Conservation (phyloP, 2,888 invertebrate genomes). For the Lasioglossum figueresi region DNA sequence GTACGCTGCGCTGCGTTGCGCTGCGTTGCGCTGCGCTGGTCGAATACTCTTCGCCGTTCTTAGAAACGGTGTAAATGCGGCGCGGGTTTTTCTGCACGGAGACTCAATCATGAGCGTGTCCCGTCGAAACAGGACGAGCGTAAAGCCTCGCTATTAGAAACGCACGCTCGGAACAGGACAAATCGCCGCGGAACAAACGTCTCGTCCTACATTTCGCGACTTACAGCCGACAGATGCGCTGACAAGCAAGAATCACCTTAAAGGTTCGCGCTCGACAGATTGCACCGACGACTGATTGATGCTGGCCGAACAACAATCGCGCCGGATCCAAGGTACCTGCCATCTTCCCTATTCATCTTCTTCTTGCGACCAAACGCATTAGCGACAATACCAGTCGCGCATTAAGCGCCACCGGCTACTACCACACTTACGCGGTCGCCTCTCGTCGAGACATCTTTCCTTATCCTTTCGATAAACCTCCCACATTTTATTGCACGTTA, state of each 20-base stretch:
- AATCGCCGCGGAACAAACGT: constrained; percentile 70
- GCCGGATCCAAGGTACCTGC: constrained; percentile 47
- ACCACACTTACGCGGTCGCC: constrained; percentile 62
- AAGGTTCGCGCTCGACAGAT: constrained; percentile 80
- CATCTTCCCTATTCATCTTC: constrained; percentile 80
- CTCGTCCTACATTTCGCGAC: constrained; percentile 76
- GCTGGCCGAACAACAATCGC: constrained; percentile 73
- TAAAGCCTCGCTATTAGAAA: constrained; percentile 71
- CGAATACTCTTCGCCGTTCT: constrained; percentile 32
- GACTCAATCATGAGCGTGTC: constrained; percentile 63
- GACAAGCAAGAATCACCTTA: constrained; percentile 81
- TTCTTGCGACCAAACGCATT: constrained; percentile 73
- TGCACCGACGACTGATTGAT: constrained; percentile 81
- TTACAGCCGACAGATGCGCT: constrained; percentile 79
- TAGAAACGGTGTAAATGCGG: constrained; percentile 45
- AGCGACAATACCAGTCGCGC: constrained; percentile 71
- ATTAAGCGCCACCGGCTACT: constrained; percentile 67
- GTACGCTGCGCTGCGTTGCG: not conserved
- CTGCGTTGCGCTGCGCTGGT: not conserved
- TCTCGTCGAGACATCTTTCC: not conserved
- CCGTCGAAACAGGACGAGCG: constrained; percentile 65
- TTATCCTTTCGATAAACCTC: constrained; percentile 18
- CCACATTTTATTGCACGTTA: constrained; percentile 16
- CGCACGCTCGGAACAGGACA: constrained; percentile 62
- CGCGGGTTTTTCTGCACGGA: constrained; percentile 17